Conservation (phyloP, 2,797 vertebrate genomes). For the Arctocebus calabarensis region DNA sequence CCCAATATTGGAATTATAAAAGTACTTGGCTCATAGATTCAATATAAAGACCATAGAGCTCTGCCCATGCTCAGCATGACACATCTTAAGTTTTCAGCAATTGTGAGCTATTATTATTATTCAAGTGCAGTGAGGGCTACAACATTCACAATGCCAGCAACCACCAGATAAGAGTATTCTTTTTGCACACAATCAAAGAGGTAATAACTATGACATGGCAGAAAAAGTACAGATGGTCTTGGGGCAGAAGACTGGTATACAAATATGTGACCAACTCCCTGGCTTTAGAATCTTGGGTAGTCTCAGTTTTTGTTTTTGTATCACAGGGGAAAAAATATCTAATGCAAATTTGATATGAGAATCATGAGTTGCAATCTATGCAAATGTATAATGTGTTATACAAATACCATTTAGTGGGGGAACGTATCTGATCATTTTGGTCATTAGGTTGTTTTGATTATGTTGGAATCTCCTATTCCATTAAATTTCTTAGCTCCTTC, state of each 20-base stretch:
- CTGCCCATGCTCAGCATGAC: background rate
- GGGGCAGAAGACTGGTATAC: background rate
- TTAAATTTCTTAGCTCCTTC: background rate
- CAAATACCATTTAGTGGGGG: background rate
- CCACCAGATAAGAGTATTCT: background rate
- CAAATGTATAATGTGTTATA: background rate
- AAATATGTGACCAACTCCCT: background rate
- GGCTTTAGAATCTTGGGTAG: background rate
- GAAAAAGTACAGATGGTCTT: background rate
- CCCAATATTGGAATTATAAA: background rate
- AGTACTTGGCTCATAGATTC: background rate
- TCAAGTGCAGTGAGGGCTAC: background rate
- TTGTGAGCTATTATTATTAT: background rate
- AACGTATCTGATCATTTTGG: background rate
- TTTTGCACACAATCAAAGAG: background rate
- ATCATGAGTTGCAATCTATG: background rate
- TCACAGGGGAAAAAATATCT: background rate
- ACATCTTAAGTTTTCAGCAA: background rate
- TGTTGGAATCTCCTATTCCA: background rate
- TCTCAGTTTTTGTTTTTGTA: background rate
- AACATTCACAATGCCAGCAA: background rate
- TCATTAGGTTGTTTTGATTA: background rate
- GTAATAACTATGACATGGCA: background rate
- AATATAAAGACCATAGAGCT: constrained; percentile 40
- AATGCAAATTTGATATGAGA: background rate